Base-by-base conservation (phyloP, 2,113 vertebrate species). In the Rostratula benghalensis region DNA sequence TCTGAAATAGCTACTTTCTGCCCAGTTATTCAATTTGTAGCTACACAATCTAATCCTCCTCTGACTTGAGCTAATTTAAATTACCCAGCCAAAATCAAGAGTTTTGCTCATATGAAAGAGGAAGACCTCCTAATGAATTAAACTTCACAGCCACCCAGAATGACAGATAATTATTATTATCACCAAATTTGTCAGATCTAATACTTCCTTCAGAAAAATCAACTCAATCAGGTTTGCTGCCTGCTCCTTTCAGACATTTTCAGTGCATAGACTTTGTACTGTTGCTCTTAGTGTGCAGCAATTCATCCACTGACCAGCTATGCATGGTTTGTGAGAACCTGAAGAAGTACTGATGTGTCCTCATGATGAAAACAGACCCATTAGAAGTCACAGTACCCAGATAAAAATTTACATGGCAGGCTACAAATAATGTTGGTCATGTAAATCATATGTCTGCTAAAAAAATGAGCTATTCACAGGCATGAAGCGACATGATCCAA, bases 251-350 rank as follows among this genome's bases (percentile, higher is more conserved):
- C 65, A 68, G 63, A 48, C 4, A 4, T 80, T 41, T 48, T 48
- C 24, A 27, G 3, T 4, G 11, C 28, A 59, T 22, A 1, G 1
- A 6, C 33, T 71, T 59, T 56, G 17, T 21, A 23, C 2, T 3
- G 13, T 24, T 84, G 15, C 31, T 74, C 13, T 46, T 59, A 23
- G 27, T 3, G 2, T 17, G 46, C 20, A 65, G 33, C n/a, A 8
- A 61, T 33, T 48, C 53, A 46, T 20, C 25, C 25, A 28, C 8
- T 56, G 33, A 60, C 28, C 53, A 56, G 17, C 27, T 31, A 7
- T 2, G 1, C 6, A 11, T 8, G 8, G 20, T 24, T 27, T 0
- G 0, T 23, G 11, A 15, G 27, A 39, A 61, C 21, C 56, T 65
- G 60, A 43, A 71, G 30, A 73, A 57, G 13, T 13, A 53, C 13